Percentiles rank a stretch among this genome's conserved stretches.
Evolutionary conservation across 2,797 vertebrate species (phyloP).

Genomic region (Enteromius thamalakanensis): DNA sequence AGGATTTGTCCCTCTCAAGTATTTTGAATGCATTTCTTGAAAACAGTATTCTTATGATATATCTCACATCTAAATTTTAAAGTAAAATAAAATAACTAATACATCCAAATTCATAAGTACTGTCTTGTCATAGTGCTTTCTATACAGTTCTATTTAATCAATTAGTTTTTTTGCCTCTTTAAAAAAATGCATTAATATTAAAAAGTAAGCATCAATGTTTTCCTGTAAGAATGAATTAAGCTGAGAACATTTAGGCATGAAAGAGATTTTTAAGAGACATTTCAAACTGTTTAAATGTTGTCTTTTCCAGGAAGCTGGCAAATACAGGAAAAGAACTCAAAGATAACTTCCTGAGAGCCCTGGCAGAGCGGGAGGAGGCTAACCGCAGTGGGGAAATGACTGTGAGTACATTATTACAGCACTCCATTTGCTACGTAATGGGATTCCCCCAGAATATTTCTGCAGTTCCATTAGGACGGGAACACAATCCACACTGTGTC

Average conservation of each 20-base stretch:
- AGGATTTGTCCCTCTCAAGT: conserved; percentile 2
- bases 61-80: background rate
- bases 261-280: conserved; percentile 69
- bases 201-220: conserved; percentile 47
- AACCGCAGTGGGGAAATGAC: conserved; percentile 82
- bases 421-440: conserved; percentile 76
- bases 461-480: conserved; percentile 71
- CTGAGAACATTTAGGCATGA: conserved; percentile 66
- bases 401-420: conserved; percentile 83
- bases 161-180: background rate
- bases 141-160: background rate
- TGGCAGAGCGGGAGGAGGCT: conserved; percentile 85
- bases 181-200: conserved; percentile 26
- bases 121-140: background rate
- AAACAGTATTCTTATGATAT: background rate
- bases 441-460: conserved; percentile 78
- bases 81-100: background rate
- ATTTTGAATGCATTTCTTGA: background rate
- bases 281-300: conserved; percentile 76
- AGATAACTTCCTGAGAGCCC: conserved; percentile 83
- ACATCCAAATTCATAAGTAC: background rate
- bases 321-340: conserved; percentile 83
- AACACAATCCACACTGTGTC: conserved; percentile 77
- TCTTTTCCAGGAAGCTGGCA: conserved; percentile 81
- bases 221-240: conserved; percentile 48